Conservation (phyloP, 2,888 invertebrate species). For the Isoperla grammatica region DNA sequence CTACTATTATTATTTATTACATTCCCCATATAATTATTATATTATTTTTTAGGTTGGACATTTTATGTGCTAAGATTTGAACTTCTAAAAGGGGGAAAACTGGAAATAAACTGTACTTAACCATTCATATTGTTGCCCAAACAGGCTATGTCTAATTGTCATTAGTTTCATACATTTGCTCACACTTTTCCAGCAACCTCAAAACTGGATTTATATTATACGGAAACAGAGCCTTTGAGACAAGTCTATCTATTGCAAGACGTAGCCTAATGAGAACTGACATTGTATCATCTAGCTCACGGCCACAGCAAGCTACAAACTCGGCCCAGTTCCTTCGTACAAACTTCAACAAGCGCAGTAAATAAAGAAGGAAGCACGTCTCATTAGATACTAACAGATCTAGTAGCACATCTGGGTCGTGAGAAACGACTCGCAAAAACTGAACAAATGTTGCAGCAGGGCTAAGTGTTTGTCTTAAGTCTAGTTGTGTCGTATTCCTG, state of each 20-base stretch:
- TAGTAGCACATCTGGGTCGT: constrained; percentile 69
- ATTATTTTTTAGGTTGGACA: no score
- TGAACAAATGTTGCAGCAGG: constrained; percentile 83
- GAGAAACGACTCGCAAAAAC: constrained; percentile 73
- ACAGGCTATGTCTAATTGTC: constrained; percentile 47
- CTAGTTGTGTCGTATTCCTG: constrained; percentile 66
- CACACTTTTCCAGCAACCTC: constrained; percentile 75
- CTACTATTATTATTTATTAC: no score
- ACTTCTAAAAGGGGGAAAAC: no score
- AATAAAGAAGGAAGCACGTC: constrained; percentile 81
- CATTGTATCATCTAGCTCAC: constrained; percentile 75
- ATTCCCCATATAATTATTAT: no score
- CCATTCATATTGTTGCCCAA: no score
- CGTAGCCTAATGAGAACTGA: constrained; percentile 72
- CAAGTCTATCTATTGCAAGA: constrained; percentile 73
- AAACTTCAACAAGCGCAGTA: constrained; percentile 78
- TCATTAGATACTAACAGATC: constrained; percentile 86
- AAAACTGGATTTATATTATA: constrained; percentile 87
- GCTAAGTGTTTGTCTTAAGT: constrained; percentile 74
- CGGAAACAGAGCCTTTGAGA: constrained; percentile 76
- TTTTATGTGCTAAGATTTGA: no score
- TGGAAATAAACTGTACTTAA: neutral
- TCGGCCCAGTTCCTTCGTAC: constrained; percentile 77
- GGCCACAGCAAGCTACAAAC: constrained; percentile 70
- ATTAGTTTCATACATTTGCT: constrained; percentile 78